Conservation (phyloP, 2,113 vertebrate genomes). For the Oncorhynchus kisutch region DNA sequence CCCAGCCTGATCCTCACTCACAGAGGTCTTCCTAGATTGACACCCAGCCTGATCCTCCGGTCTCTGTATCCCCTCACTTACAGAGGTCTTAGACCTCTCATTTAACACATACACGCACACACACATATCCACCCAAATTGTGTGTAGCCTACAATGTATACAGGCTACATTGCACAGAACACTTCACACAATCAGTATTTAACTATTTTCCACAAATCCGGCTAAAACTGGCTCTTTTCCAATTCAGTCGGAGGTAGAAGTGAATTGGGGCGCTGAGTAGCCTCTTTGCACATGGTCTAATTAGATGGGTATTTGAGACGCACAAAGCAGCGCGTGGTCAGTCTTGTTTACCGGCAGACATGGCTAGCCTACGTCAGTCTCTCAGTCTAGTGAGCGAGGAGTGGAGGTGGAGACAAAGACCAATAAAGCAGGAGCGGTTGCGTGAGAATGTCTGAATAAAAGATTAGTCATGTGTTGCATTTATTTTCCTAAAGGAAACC, state of each 20-base stretch:
- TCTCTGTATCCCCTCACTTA: background rate
- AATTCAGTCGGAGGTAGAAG: background rate
- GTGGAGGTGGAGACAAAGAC: constrained; percentile 28
- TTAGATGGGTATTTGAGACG: background rate
- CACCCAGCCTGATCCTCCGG: background rate
- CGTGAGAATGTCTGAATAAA: constrained; percentile 43
- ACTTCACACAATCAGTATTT: background rate
- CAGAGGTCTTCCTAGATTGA: background rate
- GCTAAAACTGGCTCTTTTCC: background rate
- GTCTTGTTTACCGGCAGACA: background rate
- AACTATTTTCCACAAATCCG: background rate
- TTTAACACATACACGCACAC: background rate
- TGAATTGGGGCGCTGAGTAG: background rate
- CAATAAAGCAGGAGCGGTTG: constrained; percentile 30
- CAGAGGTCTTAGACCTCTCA: background rate
- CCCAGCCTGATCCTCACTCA: background rate
- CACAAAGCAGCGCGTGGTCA: background rate
- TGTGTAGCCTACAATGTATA: too few species aligned
- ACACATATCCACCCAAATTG: background rate
- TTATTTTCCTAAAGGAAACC: constrained; percentile 21
- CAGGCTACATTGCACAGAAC: background rate
- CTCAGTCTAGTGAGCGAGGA: constrained; percentile 25
- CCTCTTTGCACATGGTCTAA: background rate
- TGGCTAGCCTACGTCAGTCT: constrained; percentile 22
- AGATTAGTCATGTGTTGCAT: constrained; percentile 32